Evolutionary conservation across 2,888 invertebrate genomes (phyloP).

Genomic region (Cenopis cana): DNA sequence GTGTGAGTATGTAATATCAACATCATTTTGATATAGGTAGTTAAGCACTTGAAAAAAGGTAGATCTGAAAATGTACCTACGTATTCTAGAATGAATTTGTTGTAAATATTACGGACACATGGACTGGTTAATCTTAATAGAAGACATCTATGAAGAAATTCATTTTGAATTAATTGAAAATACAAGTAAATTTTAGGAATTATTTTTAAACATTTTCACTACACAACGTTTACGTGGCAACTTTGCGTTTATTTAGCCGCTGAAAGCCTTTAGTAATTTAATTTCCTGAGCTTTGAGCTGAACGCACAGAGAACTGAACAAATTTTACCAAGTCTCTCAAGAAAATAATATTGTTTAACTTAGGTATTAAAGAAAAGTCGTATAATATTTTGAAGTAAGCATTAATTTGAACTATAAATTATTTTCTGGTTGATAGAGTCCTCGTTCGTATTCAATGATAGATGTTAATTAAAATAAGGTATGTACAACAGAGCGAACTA

Average conservation of each 20-base stretch:
- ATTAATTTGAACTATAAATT: not conserved
- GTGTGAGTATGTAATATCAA: not conserved
- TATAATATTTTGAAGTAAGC: not conserved
- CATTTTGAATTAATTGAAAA: conserved; percentile 2
- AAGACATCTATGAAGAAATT: conserved; percentile 3
- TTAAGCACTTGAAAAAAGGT: too few species aligned
- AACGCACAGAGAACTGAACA: conserved; percentile 46
- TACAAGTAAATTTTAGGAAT: not conserved
- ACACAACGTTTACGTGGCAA: conserved; percentile 17
- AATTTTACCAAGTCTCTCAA: conserved; percentile 29
- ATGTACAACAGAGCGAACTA: not conserved
- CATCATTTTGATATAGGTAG: not conserved
- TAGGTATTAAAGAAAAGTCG: not conserved
- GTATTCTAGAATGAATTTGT: too few species aligned
- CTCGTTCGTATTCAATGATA: not conserved
- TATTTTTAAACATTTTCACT: conserved; percentile 19
- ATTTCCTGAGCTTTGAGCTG: conserved; percentile 55
- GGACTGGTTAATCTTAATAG: not conserved
- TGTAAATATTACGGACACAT: too few species aligned
- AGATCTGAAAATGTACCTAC: too few species aligned
- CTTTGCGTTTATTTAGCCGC: conserved; percentile 52
- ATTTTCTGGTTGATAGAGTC: not conserved
- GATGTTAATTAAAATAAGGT: not conserved
- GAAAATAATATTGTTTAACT: conserved; percentile 25
- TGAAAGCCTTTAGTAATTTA: conserved; percentile 64